These are phyloP conservation scores for Trididemnum nubilum DNA, from an alignment of 23 tunicate genomes.

Conservation along the genomic window DNA sequence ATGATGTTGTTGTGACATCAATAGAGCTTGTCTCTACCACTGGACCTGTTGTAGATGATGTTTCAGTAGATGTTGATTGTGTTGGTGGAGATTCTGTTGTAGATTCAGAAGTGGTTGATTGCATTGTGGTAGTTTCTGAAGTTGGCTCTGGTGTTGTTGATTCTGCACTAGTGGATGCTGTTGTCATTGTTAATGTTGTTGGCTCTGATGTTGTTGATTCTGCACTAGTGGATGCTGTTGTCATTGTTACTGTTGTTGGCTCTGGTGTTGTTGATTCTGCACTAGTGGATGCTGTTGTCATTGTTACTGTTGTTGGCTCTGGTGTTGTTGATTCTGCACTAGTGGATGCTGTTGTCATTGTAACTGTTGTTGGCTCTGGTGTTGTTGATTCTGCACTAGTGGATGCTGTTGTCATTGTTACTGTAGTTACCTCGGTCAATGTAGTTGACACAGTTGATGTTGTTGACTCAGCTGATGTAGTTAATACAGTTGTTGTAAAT, in stretches of 20 bases:
- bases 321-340: conserved; percentile 7
- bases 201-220: conserved; percentile 3
- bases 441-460: conserved; percentile 1
- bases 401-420: conserved; percentile 13
- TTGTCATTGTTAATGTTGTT: neutral
- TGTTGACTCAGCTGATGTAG: neutral
- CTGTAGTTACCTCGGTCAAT: conserved; percentile 20
- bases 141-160: conserved; percentile 5
- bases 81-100: conserved; percentile 13
- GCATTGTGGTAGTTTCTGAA: conserved; percentile 6
- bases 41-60: too few relatives aligned
- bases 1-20: too few relatives aligned
- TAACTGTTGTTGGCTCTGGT: conserved; percentile 17
- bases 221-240: conserved; percentile 6
- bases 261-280: neutral
- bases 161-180: too few relatives aligned
- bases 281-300: neutral
- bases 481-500: neutral
- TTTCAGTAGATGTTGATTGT: neutral
- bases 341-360: neutral
- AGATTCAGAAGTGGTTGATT: neutral
- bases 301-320: conserved; percentile 12
- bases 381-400: neutral
- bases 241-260: conserved; percentile 3
- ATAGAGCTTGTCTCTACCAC: too few relatives aligned